A percentile compares a stretch with the other conserved stretches of the same genome.
These are phyloP conservation scores for Idaea straminata DNA, from an alignment of 2,888 invertebrate genomes.

Conservation along the genomic window DNA sequence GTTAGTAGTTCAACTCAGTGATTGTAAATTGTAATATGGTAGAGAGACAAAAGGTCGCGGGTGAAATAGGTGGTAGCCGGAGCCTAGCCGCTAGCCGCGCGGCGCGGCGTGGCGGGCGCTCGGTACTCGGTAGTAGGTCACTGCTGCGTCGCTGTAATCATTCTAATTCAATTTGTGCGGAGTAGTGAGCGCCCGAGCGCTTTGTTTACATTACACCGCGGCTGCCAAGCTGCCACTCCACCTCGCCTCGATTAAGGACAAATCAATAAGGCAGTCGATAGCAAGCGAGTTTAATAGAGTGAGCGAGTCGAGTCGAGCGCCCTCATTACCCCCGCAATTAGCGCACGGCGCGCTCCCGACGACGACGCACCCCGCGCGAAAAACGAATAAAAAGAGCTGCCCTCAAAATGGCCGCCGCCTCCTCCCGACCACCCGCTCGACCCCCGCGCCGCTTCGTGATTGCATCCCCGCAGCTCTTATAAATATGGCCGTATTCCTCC, in stretches of 20 bases:
- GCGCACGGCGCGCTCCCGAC: conserved; percentile 76
- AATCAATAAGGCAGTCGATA: conserved; percentile 80
- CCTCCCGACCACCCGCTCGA: conserved; percentile 68
- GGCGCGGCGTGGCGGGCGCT: conserved; percentile 15
- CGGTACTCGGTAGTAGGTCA: conserved; percentile 34
- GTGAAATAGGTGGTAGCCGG: conserved; percentile 23
- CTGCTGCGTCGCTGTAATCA: conserved; percentile 51
- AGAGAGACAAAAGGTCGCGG: neutral
- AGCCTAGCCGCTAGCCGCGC: conserved; percentile 20
- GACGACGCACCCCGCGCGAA: conserved; percentile 79
- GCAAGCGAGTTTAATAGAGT: conserved; percentile 78
- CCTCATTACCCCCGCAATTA: conserved; percentile 81
- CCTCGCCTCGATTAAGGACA: conserved; percentile 73
- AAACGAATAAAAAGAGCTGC: conserved; percentile 84
- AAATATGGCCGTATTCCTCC: conserved; percentile 81
- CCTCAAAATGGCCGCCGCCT: conserved; percentile 87
- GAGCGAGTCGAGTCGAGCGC: conserved; percentile 76
- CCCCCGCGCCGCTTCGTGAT: conserved; percentile 80
- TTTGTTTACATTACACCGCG: conserved; percentile 66
- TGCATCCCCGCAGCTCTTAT: conserved; percentile 82
- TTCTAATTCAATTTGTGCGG: conserved; percentile 69
- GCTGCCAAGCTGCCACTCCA: conserved; percentile 47
- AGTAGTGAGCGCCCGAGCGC: conserved; percentile 42
- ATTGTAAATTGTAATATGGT: neutral
- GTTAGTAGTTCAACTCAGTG: neutral